These are phyloP conservation scores for Enteromius thamalakanensis DNA, from an alignment of 2,797 vertebrate genomes.

Conservation along the genomic window DNA sequence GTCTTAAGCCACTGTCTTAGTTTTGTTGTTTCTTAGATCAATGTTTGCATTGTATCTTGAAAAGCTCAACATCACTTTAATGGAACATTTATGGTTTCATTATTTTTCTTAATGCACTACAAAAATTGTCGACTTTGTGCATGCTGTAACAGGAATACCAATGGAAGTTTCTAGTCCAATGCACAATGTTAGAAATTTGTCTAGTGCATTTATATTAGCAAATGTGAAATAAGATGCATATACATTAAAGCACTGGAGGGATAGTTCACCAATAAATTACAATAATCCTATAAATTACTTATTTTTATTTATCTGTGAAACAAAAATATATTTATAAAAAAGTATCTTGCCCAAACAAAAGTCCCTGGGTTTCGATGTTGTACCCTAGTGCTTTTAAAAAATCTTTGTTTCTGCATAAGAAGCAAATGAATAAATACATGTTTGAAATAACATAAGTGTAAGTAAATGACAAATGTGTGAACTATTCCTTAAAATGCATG, in stretches of 20 bases:
- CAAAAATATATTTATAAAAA: background rate
- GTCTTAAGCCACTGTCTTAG: background rate
- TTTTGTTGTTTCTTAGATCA: background rate
- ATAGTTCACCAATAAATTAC: background rate
- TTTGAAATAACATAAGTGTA: background rate
- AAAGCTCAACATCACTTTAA: slow-evolving; percentile 5
- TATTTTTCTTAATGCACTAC: slow-evolving; percentile 31
- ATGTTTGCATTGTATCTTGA: slow-evolving; percentile 10
- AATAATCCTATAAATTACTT: background rate
- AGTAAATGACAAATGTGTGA: background rate
- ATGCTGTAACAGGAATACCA: background rate
- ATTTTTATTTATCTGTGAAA: background rate
- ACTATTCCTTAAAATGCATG: slow-evolving; percentile 13
- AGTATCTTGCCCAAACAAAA: background rate
- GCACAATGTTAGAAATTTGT: slow-evolving; percentile 18
- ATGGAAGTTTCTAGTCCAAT: background rate
- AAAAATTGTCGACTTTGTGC: slow-evolving; percentile 2
- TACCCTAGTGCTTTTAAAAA: background rate
- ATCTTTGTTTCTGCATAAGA: background rate
- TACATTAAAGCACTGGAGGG: background rate
- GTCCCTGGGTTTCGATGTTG: background rate
- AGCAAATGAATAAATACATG: background rate
- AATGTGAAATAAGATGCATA: slow-evolving; percentile 30
- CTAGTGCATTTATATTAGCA: slow-evolving; percentile 7
- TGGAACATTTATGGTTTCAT: slow-evolving; percentile 39